Base-by-base conservation (phyloP, 2,113 vertebrate species). In the Neoarius graeffei region DNA sequence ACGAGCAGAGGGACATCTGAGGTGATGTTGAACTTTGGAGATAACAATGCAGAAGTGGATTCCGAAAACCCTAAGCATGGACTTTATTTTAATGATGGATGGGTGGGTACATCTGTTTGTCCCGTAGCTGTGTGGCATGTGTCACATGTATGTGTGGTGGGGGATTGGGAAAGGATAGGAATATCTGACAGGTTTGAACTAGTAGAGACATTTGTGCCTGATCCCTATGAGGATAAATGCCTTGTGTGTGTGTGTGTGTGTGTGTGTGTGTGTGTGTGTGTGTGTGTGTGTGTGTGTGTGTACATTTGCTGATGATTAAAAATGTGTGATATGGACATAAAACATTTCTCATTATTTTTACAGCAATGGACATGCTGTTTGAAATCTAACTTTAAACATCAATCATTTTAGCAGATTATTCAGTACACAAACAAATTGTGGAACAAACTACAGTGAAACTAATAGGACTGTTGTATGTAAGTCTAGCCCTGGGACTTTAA, bases 281-380 rank as follows among this genome's bases (percentile, higher is more conserved):
- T 52, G 56, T 62, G 77, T 52, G 14, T 83, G 30, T 73, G 52
- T 57, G 27, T 23, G 19, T 57, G 48, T 62, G 81, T 35, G 74
- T 57, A 87, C 67, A 8, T n/a, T 25, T 91, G 87, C 52, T 19
- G 15, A 20, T 19, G 17, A 59, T 81, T 19, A 81, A 60, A 20
- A 60, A 20, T n/a, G 25, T 77, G 19, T 42, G 15, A 23, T 48
- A 30, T 57, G n/a, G 6, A 30, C 54, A 56, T 27, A 19, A 80
- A 56, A n/a, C 13, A n/a, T 80, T 57, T 9, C 52, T 8, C 7
- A 56, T 57, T 56, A 56, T 56, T 54, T 30, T 64, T 8, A 50
- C 15, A 59, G 67, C 57, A 86, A 48, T n/a, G n/a, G 50, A 67
- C 74, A 42, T 67, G 85, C 66, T 57, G 60, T 89, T 67, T 66